Evolutionary conservation across 2,797 vertebrate species (phyloP).

Genomic region (Sebastes baramenuke): DNA sequence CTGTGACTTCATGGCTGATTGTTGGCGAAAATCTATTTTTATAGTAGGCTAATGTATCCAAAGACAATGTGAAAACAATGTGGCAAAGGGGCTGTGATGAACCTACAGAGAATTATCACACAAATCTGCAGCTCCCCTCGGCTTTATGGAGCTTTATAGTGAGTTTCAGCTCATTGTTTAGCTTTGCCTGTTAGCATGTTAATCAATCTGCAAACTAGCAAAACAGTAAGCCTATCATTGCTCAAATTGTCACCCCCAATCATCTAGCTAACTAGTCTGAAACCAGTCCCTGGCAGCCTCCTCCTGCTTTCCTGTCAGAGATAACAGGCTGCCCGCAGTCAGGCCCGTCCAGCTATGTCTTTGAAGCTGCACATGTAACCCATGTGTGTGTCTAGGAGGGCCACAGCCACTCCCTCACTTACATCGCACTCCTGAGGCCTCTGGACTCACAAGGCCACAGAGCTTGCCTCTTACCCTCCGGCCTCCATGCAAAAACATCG

Average conservation of each 20-base stretch:
- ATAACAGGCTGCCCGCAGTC: constrained; percentile 57
- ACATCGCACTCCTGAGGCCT: constrained; percentile 31
- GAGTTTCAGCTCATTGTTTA: neutral
- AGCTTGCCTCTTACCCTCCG: constrained; percentile 58
- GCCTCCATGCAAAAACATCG: constrained; percentile 78
- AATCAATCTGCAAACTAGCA: neutral
- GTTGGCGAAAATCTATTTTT: neutral
- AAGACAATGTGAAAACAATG: neutral
- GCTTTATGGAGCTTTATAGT: neutral
- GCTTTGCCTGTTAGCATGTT: neutral
- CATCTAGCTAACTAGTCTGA: constrained; percentile 38
- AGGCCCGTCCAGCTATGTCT: constrained; percentile 56
- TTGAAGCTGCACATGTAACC: constrained; percentile 62
- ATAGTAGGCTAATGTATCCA: neutral
- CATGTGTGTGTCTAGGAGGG: constrained; percentile 66
- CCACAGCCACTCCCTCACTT: constrained; percentile 8
- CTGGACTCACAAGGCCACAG: constrained; percentile 44
- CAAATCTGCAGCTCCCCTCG: neutral
- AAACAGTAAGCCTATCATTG: constrained; percentile 10
- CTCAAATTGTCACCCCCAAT: neutral
- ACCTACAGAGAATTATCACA: neutral
- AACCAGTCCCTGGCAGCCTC: constrained; percentile 30
- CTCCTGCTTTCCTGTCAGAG: constrained; percentile 57
- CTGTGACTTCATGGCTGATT: neutral
- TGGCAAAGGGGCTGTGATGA: neutral